A percentile compares a stretch with the other conserved stretches of the same genome.
Conservation (phyloP, 2,888 invertebrate genomes). For the Philonicus albiceps region DNA sequence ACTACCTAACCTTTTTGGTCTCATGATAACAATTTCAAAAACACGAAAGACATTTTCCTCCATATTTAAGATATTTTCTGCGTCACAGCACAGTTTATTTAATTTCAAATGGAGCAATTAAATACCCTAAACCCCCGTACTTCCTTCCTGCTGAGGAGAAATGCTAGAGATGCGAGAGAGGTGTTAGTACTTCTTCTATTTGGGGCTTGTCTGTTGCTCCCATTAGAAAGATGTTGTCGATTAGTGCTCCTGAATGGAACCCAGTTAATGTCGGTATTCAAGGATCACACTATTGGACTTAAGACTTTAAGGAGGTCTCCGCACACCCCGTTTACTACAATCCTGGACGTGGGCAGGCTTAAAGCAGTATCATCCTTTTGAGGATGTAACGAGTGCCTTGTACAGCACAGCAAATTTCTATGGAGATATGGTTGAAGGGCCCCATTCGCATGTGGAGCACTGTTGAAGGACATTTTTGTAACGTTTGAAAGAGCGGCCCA, state of each 20-base stretch:
- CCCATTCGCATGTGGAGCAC: background rate
- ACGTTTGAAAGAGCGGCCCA: background rate
- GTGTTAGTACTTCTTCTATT: background rate
- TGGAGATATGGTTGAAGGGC: background rate
- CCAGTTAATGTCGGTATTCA: constrained; percentile 32
- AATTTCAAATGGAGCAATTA: constrained; percentile 26
- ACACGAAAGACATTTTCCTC: background rate
- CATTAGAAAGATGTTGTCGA: constrained; percentile 17
- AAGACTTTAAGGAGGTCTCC: background rate
- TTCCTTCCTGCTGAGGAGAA: background rate
- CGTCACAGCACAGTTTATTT: background rate
- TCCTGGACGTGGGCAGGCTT: background rate
- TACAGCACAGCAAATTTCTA: background rate
- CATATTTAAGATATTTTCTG: background rate
- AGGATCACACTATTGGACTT: background rate
- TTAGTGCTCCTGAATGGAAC: constrained; percentile 13
- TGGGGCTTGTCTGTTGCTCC: background rate
- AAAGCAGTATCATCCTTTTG: background rate
- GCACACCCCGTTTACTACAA: background rate
- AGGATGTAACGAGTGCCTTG: background rate
- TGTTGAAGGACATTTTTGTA: constrained; percentile 11
- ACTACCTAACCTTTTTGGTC: background rate
- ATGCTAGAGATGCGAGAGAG: background rate
- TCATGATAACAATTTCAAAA: background rate
- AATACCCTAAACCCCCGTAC: background rate